Evolutionary conservation across 53 echinoderm and acorn worm genomes (phyloP).

Genomic region (Paracentrotus lividus): DNA sequence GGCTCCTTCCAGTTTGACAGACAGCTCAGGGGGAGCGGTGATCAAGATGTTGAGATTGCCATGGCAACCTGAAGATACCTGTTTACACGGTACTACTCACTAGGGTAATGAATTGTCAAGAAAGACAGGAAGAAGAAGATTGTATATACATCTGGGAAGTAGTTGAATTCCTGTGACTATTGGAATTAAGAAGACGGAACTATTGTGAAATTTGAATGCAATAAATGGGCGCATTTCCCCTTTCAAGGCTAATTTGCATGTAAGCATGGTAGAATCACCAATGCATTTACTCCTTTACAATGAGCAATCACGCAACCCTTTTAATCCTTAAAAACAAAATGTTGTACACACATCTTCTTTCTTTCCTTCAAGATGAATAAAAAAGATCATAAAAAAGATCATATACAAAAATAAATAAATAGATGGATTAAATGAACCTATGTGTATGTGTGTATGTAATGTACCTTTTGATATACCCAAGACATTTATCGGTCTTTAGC

Average conservation of each 20-base stretch:
- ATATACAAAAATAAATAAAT: no score
- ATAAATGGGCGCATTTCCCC: conserved; percentile 18
- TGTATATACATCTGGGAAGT: background rate
- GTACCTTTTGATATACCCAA: no score
- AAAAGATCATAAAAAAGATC: no score
- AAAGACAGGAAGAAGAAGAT: conserved; percentile 32
- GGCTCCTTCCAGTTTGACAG: background rate
- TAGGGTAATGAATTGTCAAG: conserved; percentile 64
- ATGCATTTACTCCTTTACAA: background rate
- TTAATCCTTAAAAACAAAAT: no score
- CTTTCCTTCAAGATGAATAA: no score
- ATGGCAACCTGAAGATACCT: conserved; percentile 50
- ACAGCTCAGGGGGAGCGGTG: conserved; percentile 37
- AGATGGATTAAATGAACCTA: no score
- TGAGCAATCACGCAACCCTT: no score
- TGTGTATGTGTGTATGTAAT: no score
- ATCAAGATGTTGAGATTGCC: conserved; percentile 36
- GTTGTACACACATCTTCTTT: no score
- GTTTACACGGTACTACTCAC: conserved; percentile 40
- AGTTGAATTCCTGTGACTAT: background rate
- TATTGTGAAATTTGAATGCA: conserved; percentile 43
- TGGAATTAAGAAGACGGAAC: conserved; percentile 4
- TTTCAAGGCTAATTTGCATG: background rate
- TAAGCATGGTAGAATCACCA: background rate
- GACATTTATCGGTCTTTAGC: no score